phyloP scores from a whole-genome alignment of 2,797 vertebrate species.

The Myotis pilosus region DNA sequence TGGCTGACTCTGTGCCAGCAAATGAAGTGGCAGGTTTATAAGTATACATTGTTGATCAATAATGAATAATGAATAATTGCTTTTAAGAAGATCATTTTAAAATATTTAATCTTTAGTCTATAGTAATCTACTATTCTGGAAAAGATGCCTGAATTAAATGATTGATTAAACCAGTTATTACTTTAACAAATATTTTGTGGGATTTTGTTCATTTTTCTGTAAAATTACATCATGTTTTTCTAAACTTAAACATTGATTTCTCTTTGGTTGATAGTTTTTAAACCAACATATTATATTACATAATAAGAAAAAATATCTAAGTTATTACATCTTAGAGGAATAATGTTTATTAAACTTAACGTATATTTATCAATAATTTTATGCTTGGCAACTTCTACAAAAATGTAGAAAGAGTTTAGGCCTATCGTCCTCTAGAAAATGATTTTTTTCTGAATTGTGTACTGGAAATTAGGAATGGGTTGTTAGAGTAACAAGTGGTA shows the following conservation, averaged over 20 bases:
- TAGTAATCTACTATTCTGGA: background rate
- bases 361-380: background rate
- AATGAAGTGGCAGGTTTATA: background rate
- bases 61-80: background rate
- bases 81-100: constrained; percentile 15
- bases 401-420: background rate
- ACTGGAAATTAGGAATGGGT: background rate
- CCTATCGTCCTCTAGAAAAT: background rate
- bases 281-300: background rate
- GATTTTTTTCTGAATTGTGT: background rate
- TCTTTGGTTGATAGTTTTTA: background rate
- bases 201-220: background rate
- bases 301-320: background rate
- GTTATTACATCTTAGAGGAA: background rate
- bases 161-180: background rate
- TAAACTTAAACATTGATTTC: background rate
- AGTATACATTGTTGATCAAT: background rate
- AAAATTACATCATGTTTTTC: background rate
- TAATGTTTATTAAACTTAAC: constrained; percentile 19
- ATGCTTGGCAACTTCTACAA: background rate
- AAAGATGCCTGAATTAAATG: background rate
- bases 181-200: background rate
- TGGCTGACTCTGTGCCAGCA: background rate
- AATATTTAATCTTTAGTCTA: background rate
- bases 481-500: background rate